Evolutionary conservation across 2,888 invertebrate species (phyloP).

Genomic region (Disparrhopalites patrizii): DNA sequence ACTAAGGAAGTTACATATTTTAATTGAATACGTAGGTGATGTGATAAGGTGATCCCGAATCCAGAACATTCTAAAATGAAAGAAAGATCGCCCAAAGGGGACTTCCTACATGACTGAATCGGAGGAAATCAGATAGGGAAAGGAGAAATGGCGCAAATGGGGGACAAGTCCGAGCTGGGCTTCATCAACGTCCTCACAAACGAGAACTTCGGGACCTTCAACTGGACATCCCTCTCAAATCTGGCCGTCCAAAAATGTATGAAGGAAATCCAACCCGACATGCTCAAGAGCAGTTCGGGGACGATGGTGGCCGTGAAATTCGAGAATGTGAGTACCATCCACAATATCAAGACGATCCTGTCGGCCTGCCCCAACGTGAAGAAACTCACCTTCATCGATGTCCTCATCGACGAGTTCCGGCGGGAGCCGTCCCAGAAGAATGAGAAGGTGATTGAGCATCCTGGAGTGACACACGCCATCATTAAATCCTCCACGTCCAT

Average conservation of each 20-base stretch:
- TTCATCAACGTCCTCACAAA: not conserved
- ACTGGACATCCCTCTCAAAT: not conserved
- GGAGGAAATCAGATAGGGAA: no score
- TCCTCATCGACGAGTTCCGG: conserved; percentile 18
- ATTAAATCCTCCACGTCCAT: not conserved
- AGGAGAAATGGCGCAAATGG: no score
- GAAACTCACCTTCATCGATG: conserved; percentile 3
- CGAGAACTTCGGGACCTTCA: not conserved
- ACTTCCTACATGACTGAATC: no score
- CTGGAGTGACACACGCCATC: not conserved
- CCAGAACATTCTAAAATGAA: no score
- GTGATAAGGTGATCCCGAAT: no score
- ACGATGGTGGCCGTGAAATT: not conserved
- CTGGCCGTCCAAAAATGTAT: not conserved
- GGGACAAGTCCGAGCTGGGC: no score
- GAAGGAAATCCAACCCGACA: not conserved
- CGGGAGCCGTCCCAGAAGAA: not conserved
- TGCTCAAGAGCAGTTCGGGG: not conserved
- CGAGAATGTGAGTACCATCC: not conserved
- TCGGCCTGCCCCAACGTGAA: conserved; percentile 2
- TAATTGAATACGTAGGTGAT: no score
- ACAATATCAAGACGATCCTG: not conserved
- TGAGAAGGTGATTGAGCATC: not conserved
- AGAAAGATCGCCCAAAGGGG: no score
- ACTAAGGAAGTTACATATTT: no score